Evolutionary conservation across 2,113 vertebrate genomes (phyloP).

Genomic region (Sinocyclocheilus anophthalmus): DNA sequence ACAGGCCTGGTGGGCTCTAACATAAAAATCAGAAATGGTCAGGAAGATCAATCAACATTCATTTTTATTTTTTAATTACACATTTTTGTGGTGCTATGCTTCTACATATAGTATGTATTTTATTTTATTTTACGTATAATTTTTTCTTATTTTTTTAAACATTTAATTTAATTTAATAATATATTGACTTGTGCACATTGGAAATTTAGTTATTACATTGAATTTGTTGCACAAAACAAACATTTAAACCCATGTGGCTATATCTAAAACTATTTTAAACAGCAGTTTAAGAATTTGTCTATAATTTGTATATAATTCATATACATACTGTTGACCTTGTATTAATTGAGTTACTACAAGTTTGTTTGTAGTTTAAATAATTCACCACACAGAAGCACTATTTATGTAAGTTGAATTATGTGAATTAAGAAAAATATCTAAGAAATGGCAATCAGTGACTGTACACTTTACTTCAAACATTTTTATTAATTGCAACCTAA

Average conservation of each 20-base stretch:
- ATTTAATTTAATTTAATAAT: not conserved
- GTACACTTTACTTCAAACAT: not conserved
- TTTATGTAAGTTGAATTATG: not conserved
- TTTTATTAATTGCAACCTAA: not conserved
- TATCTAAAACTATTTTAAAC: no score
- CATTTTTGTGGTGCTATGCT: not conserved
- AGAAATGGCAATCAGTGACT: not conserved
- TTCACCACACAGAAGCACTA: no score
- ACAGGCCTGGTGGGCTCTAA: no score
- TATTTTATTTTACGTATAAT: no score
- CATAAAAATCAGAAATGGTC: not conserved
- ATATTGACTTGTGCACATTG: not conserved
- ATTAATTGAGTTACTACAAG: no score
- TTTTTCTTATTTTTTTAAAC: no score
- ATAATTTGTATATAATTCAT: no score
- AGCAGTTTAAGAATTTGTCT: no score
- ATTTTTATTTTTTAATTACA: not conserved
- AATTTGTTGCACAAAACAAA: not conserved
- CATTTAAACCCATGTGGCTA: not conserved
- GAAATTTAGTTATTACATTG: no score
- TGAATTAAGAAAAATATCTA: not conserved
- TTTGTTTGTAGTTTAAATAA: no score
- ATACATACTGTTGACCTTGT: no score
- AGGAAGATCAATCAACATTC: not conserved
- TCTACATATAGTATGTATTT: not conserved